Conservation (phyloP, 2,113 vertebrate species). For the Vanacampus margaritifer region DNA sequence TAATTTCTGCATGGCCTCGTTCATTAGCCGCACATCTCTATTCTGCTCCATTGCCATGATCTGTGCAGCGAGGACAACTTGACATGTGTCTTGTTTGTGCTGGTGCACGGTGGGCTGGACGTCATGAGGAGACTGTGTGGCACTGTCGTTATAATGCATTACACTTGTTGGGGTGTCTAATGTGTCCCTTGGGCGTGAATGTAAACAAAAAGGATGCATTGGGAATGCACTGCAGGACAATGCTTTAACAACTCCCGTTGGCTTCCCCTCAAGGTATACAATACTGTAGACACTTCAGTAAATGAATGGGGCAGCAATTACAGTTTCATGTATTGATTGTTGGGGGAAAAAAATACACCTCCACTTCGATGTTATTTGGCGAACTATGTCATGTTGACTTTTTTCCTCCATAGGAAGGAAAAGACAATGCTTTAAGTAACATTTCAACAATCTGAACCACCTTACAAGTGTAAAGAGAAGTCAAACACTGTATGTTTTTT, state of each 20-base stretch:
- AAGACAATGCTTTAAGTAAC: too few relatives aligned
- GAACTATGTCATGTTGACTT: neutral
- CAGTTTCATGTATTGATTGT: constrained; percentile 30
- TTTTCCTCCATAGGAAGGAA: neutral
- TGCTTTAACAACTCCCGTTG: constrained; percentile 24
- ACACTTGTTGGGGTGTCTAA: constrained; percentile 15
- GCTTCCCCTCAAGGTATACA: constrained; percentile 13
- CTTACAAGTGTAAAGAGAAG: too few relatives aligned
- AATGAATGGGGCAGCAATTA: constrained; percentile 38
- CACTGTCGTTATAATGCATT: constrained; percentile 41
- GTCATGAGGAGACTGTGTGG: neutral
- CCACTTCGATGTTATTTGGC: neutral
- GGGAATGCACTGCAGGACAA: constrained; percentile 27
- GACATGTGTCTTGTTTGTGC: constrained; percentile 17
- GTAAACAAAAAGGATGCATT: constrained; percentile 17
- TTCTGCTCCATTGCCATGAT: constrained; percentile 55
- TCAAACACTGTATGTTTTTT: too few relatives aligned
- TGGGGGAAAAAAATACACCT: constrained; percentile 7
- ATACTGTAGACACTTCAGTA: constrained; percentile 21
- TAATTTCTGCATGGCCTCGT: constrained; percentile 43
- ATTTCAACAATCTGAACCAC: too few relatives aligned
- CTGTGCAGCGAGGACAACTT: constrained; percentile 17
- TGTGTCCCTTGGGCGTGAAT: constrained; percentile 6
- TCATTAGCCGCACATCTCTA: constrained; percentile 38
- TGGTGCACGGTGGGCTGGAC: neutral